These are phyloP conservation scores for Crotalus horridus DNA, from an alignment of 2,113 vertebrate genomes.

Conservation along the genomic window DNA sequence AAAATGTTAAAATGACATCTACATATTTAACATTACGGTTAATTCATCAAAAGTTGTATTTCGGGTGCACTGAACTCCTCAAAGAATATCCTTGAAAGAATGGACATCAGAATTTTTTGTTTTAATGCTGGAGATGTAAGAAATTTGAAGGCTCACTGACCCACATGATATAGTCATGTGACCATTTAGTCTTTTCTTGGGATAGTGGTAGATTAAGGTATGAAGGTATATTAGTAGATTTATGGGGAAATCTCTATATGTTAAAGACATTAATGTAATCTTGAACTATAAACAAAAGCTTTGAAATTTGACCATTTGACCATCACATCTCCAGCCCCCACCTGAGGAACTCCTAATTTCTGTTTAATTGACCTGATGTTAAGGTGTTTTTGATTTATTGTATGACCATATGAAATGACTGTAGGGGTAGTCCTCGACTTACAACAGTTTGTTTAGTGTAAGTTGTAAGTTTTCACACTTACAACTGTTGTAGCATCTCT, in stretches of 20 bases:
- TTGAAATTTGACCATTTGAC: not conserved
- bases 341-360: too few species aligned
- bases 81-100: not conserved
- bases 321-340: not conserved
- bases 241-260: not conserved
- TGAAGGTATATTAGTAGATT: not conserved
- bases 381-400: too few species aligned
- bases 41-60: not conserved
- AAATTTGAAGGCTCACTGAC: not conserved
- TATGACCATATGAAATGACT: too few species aligned
- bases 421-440: too few species aligned
- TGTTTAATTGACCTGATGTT: too few species aligned
- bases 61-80: too few species aligned
- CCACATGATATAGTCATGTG: not conserved
- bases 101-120: not conserved
- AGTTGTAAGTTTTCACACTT: too few species aligned
- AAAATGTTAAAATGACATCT: not conserved
- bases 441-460: too few species aligned
- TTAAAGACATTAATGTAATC: not conserved
- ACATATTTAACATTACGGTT: not conserved
- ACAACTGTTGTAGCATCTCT: too few species aligned
- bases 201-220: not conserved
- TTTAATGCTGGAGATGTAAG: not conserved
- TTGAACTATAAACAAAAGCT: not conserved
- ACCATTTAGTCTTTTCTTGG: not conserved